A percentile compares a stretch with the other conserved stretches of the same genome.
phyloP scores from a whole-genome alignment of 2,888 invertebrate genomes.

The Fissipunctia ypsillon region DNA sequence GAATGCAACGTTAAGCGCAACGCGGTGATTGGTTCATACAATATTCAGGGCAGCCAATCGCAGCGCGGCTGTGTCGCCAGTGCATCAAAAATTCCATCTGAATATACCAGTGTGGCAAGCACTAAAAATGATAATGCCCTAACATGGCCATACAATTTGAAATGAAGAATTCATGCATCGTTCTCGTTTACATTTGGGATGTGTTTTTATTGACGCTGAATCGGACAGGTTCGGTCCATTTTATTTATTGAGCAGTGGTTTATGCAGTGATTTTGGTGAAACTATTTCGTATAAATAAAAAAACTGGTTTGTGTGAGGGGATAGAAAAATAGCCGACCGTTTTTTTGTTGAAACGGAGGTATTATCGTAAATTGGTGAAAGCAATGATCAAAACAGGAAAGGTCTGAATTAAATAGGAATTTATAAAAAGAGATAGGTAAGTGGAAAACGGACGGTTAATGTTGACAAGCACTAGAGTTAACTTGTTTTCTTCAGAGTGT shows the following conservation, averaged over 20 bases:
- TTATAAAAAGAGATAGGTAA: conserved; percentile 40
- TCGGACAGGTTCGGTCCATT: conserved; percentile 82
- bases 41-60: conserved; percentile 90
- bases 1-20: conserved; percentile 89
- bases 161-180: conserved; percentile 90
- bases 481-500: conserved; percentile 25
- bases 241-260: conserved; percentile 83
- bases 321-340: conserved; percentile 51
- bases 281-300: conserved; percentile 68
- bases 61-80: conserved; percentile 89
- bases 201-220: conserved; percentile 88
- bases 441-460: conserved; percentile 29
- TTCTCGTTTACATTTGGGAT: conserved; percentile 86
- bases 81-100: conserved; percentile 91
- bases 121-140: conserved; percentile 91
- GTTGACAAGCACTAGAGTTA: conserved; percentile 13
- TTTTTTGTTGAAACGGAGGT: conserved; percentile 46
- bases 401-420: conserved; percentile 37
- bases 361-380: conserved; percentile 57
- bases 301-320: conserved; percentile 56
- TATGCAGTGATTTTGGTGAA: conserved; percentile 70
- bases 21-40: conserved; percentile 90
- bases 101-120: conserved; percentile 90
- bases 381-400: conserved; percentile 52
- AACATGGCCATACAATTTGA: conserved; percentile 89